These are phyloP conservation scores for Philypnodon macrostomus DNA, from an alignment of 2,797 vertebrate species.

Conservation along the genomic window DNA sequence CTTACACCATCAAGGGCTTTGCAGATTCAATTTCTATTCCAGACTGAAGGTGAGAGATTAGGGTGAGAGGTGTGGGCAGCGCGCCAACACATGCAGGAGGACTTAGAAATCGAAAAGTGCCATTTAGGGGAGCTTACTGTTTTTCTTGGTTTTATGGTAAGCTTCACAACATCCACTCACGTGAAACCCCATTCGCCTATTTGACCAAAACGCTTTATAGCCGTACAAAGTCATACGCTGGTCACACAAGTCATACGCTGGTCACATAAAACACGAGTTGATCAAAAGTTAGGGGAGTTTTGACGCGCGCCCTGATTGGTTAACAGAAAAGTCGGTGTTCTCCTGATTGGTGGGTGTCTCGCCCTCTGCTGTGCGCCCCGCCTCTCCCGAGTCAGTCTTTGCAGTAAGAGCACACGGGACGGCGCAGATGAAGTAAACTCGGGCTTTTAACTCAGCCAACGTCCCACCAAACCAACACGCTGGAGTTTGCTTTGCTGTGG, in stretches of 20 bases:
- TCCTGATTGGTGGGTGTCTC: constrained; percentile 48
- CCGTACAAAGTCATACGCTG: not conserved
- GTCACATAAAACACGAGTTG: not conserved
- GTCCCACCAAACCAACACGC: not conserved
- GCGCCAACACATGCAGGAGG: constrained; percentile 16
- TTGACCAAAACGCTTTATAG: too few relatives aligned
- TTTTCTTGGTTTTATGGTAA: not conserved
- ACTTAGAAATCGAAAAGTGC: too few relatives aligned
- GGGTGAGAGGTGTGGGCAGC: constrained; percentile 20
- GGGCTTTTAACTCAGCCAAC: not conserved
- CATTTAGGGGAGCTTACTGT: too few relatives aligned
- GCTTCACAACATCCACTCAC: not conserved
- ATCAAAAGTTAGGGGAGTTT: not conserved
- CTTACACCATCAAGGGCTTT: constrained; percentile 15
- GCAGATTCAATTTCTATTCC: constrained; percentile 24
- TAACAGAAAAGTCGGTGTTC: not conserved
- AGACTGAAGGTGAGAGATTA: constrained; percentile 37
- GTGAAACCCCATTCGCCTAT: too few relatives aligned
- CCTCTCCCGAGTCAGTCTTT: constrained; percentile 26
- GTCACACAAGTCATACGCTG: not conserved
- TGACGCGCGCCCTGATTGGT: constrained; percentile 44
- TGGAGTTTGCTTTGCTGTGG: not conserved
- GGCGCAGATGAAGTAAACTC: constrained; percentile 1
- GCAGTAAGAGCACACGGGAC: not conserved
- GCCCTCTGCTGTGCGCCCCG: constrained; percentile 31